phyloP scores from a whole-genome alignment of 2,888 invertebrate genomes.

The Mayetiola destructor region DNA sequence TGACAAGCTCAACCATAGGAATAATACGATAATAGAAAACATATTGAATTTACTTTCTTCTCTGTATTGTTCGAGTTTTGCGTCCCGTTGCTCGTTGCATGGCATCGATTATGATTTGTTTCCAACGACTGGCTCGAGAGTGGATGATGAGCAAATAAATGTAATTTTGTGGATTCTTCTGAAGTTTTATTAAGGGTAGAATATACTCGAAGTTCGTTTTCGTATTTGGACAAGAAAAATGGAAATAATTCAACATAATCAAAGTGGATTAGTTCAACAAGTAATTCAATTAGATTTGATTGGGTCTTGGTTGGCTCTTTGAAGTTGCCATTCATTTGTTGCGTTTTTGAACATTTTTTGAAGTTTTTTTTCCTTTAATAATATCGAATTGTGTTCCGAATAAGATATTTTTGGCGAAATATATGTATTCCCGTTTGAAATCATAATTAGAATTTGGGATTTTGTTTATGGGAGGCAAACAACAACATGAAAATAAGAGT shows the following conservation, averaged over 20 bases:
- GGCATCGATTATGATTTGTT: neutral
- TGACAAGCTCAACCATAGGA: neutral
- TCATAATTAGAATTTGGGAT: too few species aligned
- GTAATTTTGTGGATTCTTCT: too few species aligned
- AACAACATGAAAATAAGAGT: too few species aligned
- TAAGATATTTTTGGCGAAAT: too few species aligned
- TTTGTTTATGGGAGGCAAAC: too few species aligned
- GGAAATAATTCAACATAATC: neutral
- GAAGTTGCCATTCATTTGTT: neutral
- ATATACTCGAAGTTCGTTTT: neutral
- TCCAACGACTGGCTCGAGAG: neutral
- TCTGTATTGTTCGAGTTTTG: neutral
- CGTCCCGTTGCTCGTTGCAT: neutral
- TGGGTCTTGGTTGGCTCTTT: neutral
- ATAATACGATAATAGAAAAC: neutral
- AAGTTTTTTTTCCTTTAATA: too few species aligned
- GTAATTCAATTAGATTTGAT: slow-evolving; percentile 8
- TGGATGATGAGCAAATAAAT: neutral
- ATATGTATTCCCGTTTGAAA: too few species aligned
- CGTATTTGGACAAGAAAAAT: neutral
- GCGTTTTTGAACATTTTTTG: neutral
- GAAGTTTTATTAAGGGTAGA: neutral
- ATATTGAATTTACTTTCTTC: neutral
- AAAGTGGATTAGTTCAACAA: slow-evolving; percentile 8
- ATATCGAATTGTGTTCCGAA: too few species aligned